Evolutionary conservation across 2,797 vertebrate genomes (phyloP), one percentile per base, ranked within the genome.

Genomic region (Lagocephalus sceleratus): DNA sequence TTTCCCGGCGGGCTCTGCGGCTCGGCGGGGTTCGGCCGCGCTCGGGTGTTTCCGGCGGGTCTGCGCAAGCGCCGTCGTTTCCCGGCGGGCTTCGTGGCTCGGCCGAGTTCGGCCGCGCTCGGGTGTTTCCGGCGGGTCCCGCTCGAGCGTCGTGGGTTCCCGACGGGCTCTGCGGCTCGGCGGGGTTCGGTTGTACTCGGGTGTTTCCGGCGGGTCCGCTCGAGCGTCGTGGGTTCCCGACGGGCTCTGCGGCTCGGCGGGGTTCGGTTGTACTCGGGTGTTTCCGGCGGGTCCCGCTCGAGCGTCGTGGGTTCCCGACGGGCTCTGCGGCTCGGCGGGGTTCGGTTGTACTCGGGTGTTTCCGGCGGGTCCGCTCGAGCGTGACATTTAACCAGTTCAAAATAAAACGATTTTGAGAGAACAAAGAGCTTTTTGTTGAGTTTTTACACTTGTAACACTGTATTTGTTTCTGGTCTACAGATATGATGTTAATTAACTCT

Each of bases 1-100:
- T 76, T 84, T 86, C 90, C 91, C 91, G 86, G 54, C 60, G 87
- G 44, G 59, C 91, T 83, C 15, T 43, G 70, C 79, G 58, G 60
- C 14, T 35, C 32, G 32, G 32, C 3, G 14, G 3, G 40, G 25
- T 35, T 90, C 88, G 89, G 66, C 0, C 20, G 29, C 71, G 74
- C 58, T 67, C 85, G 86, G 23, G 1, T 0, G 6, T 40, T 19
- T 76, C 76, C 85, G 82, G 62, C 16, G 51, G 19, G n/a, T n/a
- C n/a, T n/a, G n/a, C n/a, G n/a, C n/a, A n/a, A n/a, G n/a, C n/a
- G n/a, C n/a, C n/a, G n/a, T n/a, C n/a, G n/a, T n/a, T n/a, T n/a
- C n/a, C n/a, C n/a, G n/a, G n/a, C n/a, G n/a, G 16, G 16, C 39
- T 5, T 41, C 3, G 5, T 41, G 10, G 39, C 15, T 5, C 9